Percentiles rank a stretch among this genome's conserved stretches.
These are phyloP conservation scores for Brachylomia viminalis DNA, from an alignment of 2,888 invertebrate species.

Conservation along the genomic window DNA sequence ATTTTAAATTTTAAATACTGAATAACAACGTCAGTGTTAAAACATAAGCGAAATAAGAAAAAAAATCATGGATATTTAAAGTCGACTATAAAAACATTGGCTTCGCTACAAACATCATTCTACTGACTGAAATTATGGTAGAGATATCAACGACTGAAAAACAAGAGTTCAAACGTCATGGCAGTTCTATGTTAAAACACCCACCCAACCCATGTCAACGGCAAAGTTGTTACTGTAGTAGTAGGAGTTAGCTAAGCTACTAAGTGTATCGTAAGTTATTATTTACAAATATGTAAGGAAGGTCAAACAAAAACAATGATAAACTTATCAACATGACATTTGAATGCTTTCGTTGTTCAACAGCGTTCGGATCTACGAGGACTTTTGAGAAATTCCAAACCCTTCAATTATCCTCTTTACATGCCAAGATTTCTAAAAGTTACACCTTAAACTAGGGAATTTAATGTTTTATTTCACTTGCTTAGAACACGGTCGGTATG, in stretches of 20 bases:
- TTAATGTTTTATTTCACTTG: slow-evolving; percentile 15
- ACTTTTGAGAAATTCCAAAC: not conserved
- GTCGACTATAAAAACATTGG: not conserved
- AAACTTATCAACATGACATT: slow-evolving; percentile 8
- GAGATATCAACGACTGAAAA: not conserved
- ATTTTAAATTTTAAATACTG: slow-evolving; percentile 22
- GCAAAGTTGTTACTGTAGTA: not conserved
- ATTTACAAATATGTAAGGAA: slow-evolving; percentile 15
- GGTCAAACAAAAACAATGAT: not conserved
- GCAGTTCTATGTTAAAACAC: not conserved
- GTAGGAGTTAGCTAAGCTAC: slow-evolving; percentile 1
- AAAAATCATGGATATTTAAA: not conserved
- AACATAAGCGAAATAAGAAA: too few species aligned
- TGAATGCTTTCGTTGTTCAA: slow-evolving; percentile 8
- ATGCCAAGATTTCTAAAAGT: not conserved
- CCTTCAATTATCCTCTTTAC: slow-evolving; percentile 30
- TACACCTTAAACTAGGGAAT: slow-evolving; percentile 2
- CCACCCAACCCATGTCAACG: not conserved
- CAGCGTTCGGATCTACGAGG: not conserved
- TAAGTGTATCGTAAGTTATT: not conserved
- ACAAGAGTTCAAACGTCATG: slow-evolving; percentile 10
- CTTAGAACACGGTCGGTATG: slow-evolving; percentile 6
- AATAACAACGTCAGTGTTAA: not conserved
- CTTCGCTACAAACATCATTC: not conserved
- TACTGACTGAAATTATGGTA: slow-evolving; percentile 21